These are phyloP conservation scores for Anarrhichthys ocellatus DNA, from an alignment of 2,113 vertebrate genomes.

Conservation along the genomic window DNA sequence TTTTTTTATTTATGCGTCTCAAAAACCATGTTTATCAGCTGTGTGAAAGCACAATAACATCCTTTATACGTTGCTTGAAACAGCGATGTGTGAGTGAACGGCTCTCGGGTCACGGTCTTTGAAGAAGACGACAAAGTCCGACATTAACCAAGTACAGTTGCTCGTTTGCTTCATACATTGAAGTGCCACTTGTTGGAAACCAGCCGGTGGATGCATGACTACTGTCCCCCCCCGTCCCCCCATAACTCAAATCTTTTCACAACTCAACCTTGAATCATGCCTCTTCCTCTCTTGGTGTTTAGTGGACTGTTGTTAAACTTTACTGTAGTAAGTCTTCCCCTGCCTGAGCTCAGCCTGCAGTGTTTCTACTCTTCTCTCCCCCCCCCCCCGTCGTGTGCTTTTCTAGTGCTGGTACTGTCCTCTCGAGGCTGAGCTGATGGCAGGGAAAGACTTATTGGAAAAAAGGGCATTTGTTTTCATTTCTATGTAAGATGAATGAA, in stretches of 20 bases:
- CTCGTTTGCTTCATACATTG: slow-evolving; percentile 54
- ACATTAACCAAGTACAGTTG: slow-evolving; percentile 50
- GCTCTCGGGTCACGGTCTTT: slow-evolving; percentile 54
- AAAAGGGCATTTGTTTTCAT: slow-evolving; percentile 86
- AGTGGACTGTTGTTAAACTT: slow-evolving; percentile 84
- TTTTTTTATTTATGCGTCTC: slow-evolving; percentile 65
- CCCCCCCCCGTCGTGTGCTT: slow-evolving; percentile 59
- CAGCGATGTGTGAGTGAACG: slow-evolving; percentile 50
- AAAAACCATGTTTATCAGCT: slow-evolving; percentile 61
- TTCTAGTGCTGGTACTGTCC: slow-evolving; percentile 80
- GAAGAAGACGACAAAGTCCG: slow-evolving; percentile 19
- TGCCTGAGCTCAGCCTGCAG: slow-evolving; percentile 79
- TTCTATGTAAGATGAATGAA: slow-evolving; percentile 78
- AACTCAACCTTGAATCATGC: slow-evolving; percentile 75
- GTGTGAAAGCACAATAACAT: slow-evolving; percentile 79
- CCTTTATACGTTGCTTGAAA: slow-evolving; percentile 48
- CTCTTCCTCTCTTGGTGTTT: slow-evolving; percentile 79
- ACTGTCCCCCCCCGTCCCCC: slow-evolving; percentile 65
- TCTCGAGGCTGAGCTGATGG: slow-evolving; percentile 73
- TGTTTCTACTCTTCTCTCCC: slow-evolving; percentile 67
- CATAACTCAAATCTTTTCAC: slow-evolving; percentile 34
- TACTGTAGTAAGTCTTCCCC: slow-evolving; percentile 87
- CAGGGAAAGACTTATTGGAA: slow-evolving; percentile 81
- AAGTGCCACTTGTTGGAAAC: slow-evolving; percentile 51
- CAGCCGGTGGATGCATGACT: slow-evolving; percentile 79